Evolutionary conservation across 2,888 invertebrate species (phyloP).

Genomic region (Drosophila helvetica): DNA sequence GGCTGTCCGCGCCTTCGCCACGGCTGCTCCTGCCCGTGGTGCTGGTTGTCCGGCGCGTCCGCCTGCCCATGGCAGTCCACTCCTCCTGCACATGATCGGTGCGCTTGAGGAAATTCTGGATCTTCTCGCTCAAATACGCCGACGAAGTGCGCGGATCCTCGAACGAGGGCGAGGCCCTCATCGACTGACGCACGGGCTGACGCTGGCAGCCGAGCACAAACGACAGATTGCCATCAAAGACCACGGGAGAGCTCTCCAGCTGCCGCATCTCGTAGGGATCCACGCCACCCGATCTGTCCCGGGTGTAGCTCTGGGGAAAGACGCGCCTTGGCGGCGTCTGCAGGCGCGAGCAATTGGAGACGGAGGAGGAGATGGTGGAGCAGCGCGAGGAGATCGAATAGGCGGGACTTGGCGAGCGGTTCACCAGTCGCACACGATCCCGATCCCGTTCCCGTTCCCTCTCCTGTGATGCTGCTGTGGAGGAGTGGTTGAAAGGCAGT

Average conservation of each 20-base stretch:
- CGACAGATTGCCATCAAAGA: slow-evolving; percentile 92
- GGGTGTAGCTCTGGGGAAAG: slow-evolving; percentile 87
- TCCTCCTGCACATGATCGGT: slow-evolving; percentile 96
- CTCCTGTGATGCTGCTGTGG: slow-evolving; percentile 20
- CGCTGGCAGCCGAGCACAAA: slow-evolving; percentile 90
- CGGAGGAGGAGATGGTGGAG: slow-evolving; percentile 63
- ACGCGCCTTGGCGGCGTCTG: slow-evolving; percentile 86
- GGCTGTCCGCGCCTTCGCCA: slow-evolving; percentile 49
- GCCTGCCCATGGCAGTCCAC: slow-evolving; percentile 89
- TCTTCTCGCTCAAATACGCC: slow-evolving; percentile 89
- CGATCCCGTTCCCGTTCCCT: slow-evolving; percentile 46
- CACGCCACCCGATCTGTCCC: slow-evolving; percentile 82
- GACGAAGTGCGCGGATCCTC: slow-evolving; percentile 91
- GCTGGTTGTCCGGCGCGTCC: slow-evolving; percentile 62
- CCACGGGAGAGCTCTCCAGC: slow-evolving; percentile 90
- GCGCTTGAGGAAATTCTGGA: slow-evolving; percentile 90
- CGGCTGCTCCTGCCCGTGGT: slow-evolving; percentile 39
- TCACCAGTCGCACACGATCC: slow-evolving; percentile 70
- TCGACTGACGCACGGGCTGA: slow-evolving; percentile 88
- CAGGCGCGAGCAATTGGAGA: slow-evolving; percentile 63
- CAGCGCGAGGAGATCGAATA: slow-evolving; percentile 77
- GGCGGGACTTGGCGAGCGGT: slow-evolving; percentile 86
- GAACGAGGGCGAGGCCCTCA: slow-evolving; percentile 90
- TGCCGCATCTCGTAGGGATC: slow-evolving; percentile 86
- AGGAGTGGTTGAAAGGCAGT: slow-evolving; percentile 67